A percentile compares a stretch with the other conserved stretches of the same genome.
These are phyloP conservation scores for Tichodroma muraria DNA, from an alignment of 2,113 vertebrate species.

Conservation along the genomic window DNA sequence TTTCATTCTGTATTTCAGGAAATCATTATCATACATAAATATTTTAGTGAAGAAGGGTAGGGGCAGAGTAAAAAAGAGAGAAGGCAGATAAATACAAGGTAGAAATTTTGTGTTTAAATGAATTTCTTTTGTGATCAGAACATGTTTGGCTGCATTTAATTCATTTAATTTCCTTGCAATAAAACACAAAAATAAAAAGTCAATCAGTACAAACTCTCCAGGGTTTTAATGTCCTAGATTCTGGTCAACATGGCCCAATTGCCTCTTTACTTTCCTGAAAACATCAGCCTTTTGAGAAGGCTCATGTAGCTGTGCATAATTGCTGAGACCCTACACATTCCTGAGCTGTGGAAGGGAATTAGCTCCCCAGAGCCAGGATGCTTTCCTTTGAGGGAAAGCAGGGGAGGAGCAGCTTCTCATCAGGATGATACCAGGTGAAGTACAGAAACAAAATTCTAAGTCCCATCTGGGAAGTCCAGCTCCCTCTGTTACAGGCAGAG, in stretches of 20 bases:
- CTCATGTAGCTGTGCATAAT: not conserved
- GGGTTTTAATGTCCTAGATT: conserved; percentile 20
- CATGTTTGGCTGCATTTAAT: not conserved
- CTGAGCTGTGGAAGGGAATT: not conserved
- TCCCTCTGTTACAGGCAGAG: not conserved
- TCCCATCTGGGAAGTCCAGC: not conserved
- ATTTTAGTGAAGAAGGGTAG: not conserved
- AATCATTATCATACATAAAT: not conserved
- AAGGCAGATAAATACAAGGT: not conserved
- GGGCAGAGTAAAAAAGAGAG: not conserved
- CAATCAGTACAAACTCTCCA: not conserved
- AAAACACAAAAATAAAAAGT: not conserved
- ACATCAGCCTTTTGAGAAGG: not conserved
- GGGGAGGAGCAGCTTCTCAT: not conserved
- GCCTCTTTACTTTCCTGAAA: not conserved
- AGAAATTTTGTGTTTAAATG: not conserved
- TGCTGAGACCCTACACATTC: not conserved
- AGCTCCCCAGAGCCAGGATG: not conserved
- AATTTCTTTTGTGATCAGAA: not conserved
- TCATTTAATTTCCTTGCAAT: not conserved
- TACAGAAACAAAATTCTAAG: not conserved
- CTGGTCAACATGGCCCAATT: not conserved
- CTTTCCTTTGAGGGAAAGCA: not conserved
- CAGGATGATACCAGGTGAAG: not conserved
- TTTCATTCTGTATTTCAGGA: conserved; percentile 4